Evolutionary conservation across 1,140 invertebrate species (phyloP), one percentile per base, ranked within the genome.

Genomic region (Drosophila repletoides): DNA sequence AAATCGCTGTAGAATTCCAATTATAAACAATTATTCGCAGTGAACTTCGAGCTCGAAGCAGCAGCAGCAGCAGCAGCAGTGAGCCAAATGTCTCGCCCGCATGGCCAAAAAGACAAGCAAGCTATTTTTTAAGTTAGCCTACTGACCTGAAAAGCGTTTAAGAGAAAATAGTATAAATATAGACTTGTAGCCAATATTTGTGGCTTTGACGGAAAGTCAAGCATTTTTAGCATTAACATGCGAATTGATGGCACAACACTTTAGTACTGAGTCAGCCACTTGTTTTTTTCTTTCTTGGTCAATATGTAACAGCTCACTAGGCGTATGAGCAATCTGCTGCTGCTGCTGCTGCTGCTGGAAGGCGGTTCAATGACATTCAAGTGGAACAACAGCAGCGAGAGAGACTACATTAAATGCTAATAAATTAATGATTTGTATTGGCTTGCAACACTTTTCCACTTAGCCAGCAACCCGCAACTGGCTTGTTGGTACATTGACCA

Each of bases 361-460:
- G 1, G 6, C 10, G 53, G 79, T 77, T 86, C 56, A 75, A 66
- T 72, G 71, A 84, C 79, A 67, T 41, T 9, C 28, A 83, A 64
- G 70, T 83, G 80, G 80, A 52, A 4, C 76, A 56, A 17, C 28
- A 26, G 15, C 41, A 28, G 21, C 21, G 38, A 64, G 41, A 15
- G 29, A 61, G 12, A 29, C 5, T 36, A 51, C 48, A 79, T 64
- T 84, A 66, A 74, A 74, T 84, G 70, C 64, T 79, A 83, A 83
- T 84, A 26, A 60, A 74, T 79, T 84, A 74, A 83, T 84, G 59
- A 80, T 72, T 81, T 76, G 68, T 68, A 81, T 76, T 81, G 53
- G 48, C 55, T 66, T 59, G 68, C 76, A 43, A 81, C 66, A 80
- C 76, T 71, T 80, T 40, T 7, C 36, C 17, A 40, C 17, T 45